These are phyloP conservation scores for Oxygymnocypris stewartii DNA, from an alignment of 2,113 vertebrate species.

Conservation along the genomic window DNA sequence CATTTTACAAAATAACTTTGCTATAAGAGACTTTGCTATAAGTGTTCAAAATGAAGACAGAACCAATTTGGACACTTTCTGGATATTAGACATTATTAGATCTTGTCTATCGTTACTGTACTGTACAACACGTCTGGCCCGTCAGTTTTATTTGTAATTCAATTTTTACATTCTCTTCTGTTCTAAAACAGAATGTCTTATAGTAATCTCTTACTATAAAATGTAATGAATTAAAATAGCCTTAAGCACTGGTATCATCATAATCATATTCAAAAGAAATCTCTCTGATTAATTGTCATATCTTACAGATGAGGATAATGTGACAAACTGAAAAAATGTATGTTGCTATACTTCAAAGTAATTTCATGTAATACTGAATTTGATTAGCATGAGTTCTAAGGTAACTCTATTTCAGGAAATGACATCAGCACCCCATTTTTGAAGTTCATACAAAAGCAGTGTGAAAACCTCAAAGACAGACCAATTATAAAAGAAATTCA, in stretches of 20 bases:
- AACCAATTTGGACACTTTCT: neutral
- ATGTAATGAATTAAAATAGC: neutral
- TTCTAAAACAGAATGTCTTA: neutral
- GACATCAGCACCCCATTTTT: neutral
- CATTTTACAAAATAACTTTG: neutral
- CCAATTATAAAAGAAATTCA: neutral
- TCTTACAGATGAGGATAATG: no score
- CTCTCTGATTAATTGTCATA: no score
- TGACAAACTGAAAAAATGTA: no score
- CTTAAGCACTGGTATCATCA: neutral
- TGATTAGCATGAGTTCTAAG: neutral
- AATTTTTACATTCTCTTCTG: neutral
- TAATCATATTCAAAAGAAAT: no score
- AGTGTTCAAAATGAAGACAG: neutral
- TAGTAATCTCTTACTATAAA: neutral
- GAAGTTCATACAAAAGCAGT: neutral
- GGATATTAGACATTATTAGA: neutral
- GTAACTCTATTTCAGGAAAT: constrained; percentile 28
- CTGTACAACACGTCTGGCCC: neutral
- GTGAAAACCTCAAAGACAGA: neutral
- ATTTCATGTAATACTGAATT: neutral
- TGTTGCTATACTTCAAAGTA: no score
- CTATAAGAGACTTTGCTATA: neutral
- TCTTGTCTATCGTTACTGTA: neutral
- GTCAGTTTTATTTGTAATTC: neutral